phyloP scores from a whole-genome alignment of 37 sponge, comb jelly and placozoan species.

The Tethya wilhelma region DNA sequence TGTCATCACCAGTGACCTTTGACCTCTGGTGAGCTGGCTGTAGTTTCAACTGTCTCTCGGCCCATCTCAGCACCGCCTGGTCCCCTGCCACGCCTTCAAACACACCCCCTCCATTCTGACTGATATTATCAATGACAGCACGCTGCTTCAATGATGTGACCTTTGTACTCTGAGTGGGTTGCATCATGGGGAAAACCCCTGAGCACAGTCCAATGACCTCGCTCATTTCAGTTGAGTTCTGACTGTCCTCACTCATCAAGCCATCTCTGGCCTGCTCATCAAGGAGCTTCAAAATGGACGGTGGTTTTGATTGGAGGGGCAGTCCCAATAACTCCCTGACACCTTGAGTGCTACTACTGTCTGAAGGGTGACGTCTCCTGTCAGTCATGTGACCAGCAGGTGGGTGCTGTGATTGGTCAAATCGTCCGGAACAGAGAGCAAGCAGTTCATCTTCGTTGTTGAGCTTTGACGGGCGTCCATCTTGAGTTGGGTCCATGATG shows the following conservation, averaged over 20 bases:
- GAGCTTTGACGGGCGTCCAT: not conserved
- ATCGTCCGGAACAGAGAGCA: constrained; percentile 59
- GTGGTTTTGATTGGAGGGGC: not conserved
- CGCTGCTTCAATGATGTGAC: not conserved
- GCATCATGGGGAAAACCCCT: constrained; percentile 50
- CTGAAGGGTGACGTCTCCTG: constrained; percentile 2
- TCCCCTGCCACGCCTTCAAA: constrained; percentile 7
- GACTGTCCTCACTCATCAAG: not conserved
- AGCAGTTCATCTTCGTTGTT: constrained; percentile 28
- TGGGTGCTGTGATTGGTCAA: constrained; percentile 4
- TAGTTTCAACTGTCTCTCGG: constrained; percentile 29
- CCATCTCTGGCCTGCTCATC: not conserved
- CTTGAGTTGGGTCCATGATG: not conserved
- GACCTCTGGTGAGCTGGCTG: not conserved
- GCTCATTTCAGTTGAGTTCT: constrained; percentile 2
- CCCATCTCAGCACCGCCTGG: constrained; percentile 47
- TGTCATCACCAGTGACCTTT: not conserved
- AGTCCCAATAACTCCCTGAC: constrained; percentile 53
- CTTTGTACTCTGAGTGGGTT: not conserved
- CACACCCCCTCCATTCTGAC: not conserved
- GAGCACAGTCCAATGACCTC: constrained; percentile 67
- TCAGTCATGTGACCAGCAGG: too few species aligned
- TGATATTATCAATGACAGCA: not conserved
- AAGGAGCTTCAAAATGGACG: not conserved
- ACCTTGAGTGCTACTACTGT: constrained; percentile 30